A percentile compares a stretch with the other conserved stretches of the same genome.
Conservation (phyloP, 1,140 invertebrate genomes). For the Tetraneura akinire region DNA sequence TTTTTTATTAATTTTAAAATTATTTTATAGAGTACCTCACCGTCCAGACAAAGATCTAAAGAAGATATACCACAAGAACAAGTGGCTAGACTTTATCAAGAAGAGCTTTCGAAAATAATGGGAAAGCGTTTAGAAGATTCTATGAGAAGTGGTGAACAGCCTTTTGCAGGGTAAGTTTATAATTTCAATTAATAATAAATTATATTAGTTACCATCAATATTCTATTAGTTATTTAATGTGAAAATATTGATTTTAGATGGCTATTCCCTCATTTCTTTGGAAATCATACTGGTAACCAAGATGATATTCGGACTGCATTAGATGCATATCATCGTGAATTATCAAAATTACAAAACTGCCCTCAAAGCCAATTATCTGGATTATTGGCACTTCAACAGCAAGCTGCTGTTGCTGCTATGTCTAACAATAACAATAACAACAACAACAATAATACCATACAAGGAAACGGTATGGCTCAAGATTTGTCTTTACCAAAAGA, state of each 20-base stretch:
- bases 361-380: conserved; percentile 51
- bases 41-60: conserved; percentile 71
- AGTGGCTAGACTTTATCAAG: conserved; percentile 94
- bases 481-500: conserved; percentile 80
- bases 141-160: conserved; percentile 55
- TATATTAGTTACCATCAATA: too few species aligned
- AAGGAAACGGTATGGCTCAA: conserved; percentile 71
- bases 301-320: conserved; percentile 87
- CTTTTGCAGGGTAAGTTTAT: conserved; percentile 68
- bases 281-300: conserved; percentile 64
- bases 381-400: conserved; percentile 49
- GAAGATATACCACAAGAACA: conserved; percentile 97
- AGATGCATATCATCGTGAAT: conserved; percentile 88
- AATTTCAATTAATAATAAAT: neutral
- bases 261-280: conserved; percentile 80
- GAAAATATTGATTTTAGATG: neutral
- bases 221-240: neutral
- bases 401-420: conserved; percentile 33
- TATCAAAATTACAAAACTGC: conserved; percentile 70
- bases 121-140: conserved; percentile 71
- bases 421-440: conserved; percentile 48
- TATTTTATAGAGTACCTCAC: conserved; percentile 56
- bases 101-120: conserved; percentile 91
- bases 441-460: conserved; percentile 47
- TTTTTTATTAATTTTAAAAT: conserved; percentile 17